Evolutionary conservation across 2,113 vertebrate genomes (phyloP).

Genomic region (Saiga tatarica): DNA sequence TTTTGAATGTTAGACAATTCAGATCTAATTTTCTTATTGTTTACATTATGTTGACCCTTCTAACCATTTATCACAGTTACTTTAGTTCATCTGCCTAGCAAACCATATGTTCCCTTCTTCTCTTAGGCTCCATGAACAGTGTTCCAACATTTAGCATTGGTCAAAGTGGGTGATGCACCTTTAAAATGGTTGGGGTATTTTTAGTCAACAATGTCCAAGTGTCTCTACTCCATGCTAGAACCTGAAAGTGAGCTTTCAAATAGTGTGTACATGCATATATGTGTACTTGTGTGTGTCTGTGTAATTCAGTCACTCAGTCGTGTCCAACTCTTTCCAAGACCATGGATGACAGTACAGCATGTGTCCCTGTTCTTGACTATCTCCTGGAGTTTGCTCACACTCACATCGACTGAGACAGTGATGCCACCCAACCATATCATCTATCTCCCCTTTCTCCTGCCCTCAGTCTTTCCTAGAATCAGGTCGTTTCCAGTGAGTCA

Average conservation of each 20-base stretch:
- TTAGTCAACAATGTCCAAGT: not conserved
- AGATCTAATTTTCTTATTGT: not conserved
- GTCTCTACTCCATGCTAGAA: not conserved
- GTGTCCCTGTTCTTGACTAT: not conserved
- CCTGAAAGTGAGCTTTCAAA: not conserved
- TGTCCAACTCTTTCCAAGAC: not conserved
- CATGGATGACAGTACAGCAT: not conserved
- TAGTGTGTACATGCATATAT: not conserved
- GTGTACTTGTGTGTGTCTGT: not conserved
- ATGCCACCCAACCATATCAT: not conserved
- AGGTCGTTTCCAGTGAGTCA: not conserved
- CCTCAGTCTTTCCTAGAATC: not conserved
- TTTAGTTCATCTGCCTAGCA: not conserved
- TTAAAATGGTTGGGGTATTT: not conserved
- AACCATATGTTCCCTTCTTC: not conserved
- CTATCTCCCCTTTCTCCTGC: not conserved
- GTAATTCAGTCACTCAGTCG: accelerated
- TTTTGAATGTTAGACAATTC: not conserved
- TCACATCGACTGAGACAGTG: not conserved
- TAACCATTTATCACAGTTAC: not conserved
- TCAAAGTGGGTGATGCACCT: not conserved
- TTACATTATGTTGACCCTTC: not conserved
- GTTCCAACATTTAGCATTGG: not conserved
- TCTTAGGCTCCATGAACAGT: not conserved
- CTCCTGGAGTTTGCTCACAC: not conserved